Evolutionary conservation across 2,113 vertebrate genomes (phyloP).

Genomic region (Microtus richardsoni): DNA sequence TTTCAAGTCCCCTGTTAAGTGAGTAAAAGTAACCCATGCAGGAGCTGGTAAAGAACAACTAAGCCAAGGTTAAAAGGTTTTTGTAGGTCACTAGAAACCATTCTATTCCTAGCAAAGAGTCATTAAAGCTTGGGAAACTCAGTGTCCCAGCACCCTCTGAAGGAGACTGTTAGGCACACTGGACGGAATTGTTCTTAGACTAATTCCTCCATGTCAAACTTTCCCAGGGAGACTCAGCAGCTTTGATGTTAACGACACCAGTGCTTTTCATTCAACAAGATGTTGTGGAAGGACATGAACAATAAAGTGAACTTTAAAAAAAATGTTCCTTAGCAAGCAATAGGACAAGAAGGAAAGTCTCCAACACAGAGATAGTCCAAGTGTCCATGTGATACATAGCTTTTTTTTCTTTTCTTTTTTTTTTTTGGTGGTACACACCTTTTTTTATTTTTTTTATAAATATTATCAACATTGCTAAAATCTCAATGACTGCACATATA

Average conservation of each 20-base stretch:
- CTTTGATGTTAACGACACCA: background rate
- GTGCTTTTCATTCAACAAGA: background rate
- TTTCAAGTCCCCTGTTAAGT: background rate
- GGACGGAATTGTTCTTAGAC: background rate
- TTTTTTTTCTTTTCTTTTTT: too few species aligned
- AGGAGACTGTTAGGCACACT: background rate
- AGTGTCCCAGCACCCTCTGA: constrained; percentile 5
- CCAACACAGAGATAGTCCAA: background rate
- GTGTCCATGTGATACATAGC: background rate
- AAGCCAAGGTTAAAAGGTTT: background rate
- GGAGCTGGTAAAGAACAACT: constrained; percentile 19
- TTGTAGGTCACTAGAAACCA: background rate
- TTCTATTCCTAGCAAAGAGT: background rate
- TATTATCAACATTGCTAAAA: constrained; percentile 42
- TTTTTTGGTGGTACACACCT: too few species aligned
- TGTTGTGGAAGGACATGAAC: background rate
- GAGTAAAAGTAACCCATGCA: background rate
- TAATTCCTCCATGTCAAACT: background rate
- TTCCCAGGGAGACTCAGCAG: background rate
- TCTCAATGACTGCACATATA: constrained; percentile 31
- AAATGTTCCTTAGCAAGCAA: background rate
- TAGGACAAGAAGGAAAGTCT: background rate
- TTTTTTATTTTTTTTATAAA: constrained; percentile 29
- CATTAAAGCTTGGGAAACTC: background rate
- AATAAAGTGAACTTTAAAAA: background rate